Evolutionary conservation across 2,113 vertebrate genomes (phyloP), one percentile per base, ranked within the genome.

Genomic region (Microtus pennsylvanicus): DNA sequence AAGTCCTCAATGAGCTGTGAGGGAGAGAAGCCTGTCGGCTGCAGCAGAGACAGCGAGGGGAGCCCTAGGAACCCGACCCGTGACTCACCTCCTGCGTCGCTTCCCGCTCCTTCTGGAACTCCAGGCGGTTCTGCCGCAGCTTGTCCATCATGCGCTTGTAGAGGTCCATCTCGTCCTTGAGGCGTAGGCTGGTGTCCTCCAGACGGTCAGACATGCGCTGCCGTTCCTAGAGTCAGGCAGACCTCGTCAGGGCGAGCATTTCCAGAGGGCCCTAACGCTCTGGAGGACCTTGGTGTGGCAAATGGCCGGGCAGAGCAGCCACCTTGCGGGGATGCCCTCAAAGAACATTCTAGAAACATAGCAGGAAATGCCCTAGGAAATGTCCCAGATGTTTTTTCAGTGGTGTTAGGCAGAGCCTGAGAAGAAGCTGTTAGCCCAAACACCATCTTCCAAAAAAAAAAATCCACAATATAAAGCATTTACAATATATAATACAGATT

Each of bases 101-200:
- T 67, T 99, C 99, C 87, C 99, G 99, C 97, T 99, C 99, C 97
- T 99, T 99, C 97, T 99, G 99, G 97, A 99, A 99, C 93, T 99
- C 99, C 0, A 99, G 98, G 63, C 99, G 98, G 98, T 99, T 99
- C 98, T 99, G 99, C n/a, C 99, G 97, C 97, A 99, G 98, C 98
- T 99, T 99, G 97, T 99, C 99, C 99, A 99, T 99, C 99, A 99
- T 99, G 95, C 99, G 99, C 97, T 99, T 99, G 98, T 99, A 99
- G 92, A 99, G 97, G 96, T 99, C 99, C 99, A 99, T 99, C 98
- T 99, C 99, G 0, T 99, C 99, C 98, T 99, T 99, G 95, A 99
- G 98, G 4, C 99, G 98, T 95, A 99, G 98, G 70, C 99, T 99
- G 0, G 99, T 99, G 98, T 99, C 99, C 89, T 99, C 99, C 97